Evolutionary conservation across 2,113 vertebrate species (phyloP).

Genomic region (Theristicus caerulescens): DNA sequence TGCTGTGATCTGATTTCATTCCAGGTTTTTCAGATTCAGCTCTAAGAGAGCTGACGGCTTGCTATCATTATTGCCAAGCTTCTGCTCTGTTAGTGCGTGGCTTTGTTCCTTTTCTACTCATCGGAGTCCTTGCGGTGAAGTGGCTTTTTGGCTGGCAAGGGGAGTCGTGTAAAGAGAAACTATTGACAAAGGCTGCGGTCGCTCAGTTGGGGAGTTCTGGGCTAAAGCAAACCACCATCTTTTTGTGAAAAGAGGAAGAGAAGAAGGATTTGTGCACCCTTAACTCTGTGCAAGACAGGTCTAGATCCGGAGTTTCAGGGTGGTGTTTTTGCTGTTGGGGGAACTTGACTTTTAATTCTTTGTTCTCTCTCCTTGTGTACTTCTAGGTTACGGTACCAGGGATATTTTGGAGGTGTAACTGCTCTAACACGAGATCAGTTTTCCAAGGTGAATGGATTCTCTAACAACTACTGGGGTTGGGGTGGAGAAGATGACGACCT

Average conservation of each 20-base stretch:
- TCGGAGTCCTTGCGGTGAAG: not conserved
- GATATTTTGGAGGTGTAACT: conserved; percentile 96
- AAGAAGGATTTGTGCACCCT: not conserved
- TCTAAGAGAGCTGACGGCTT: accelerated
- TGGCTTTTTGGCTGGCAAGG: not conserved
- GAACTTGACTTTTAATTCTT: not conserved
- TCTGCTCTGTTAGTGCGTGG: accelerated
- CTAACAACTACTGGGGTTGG: conserved; percentile 98
- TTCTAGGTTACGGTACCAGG: conserved; percentile 86
- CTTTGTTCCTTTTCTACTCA: not conserved
- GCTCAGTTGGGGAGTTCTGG: not conserved
- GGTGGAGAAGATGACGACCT: conserved; percentile 99
- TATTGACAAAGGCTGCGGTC: not conserved
- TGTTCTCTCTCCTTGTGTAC: not conserved
- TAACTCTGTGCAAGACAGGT: not conserved
- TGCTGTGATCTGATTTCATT: not conserved
- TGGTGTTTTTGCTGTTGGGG: not conserved
- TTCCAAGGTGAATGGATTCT: conserved; percentile 91
- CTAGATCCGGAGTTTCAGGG: not conserved
- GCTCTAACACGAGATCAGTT: conserved; percentile 92
- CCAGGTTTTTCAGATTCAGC: not conserved
- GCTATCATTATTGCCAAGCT: not conserved
- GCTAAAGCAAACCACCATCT: not conserved
- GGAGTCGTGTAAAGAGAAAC: not conserved
- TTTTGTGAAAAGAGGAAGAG: not conserved